Evolutionary conservation across 2,113 vertebrate genomes (phyloP).

Genomic region (Tachuris rubrigastra): DNA sequence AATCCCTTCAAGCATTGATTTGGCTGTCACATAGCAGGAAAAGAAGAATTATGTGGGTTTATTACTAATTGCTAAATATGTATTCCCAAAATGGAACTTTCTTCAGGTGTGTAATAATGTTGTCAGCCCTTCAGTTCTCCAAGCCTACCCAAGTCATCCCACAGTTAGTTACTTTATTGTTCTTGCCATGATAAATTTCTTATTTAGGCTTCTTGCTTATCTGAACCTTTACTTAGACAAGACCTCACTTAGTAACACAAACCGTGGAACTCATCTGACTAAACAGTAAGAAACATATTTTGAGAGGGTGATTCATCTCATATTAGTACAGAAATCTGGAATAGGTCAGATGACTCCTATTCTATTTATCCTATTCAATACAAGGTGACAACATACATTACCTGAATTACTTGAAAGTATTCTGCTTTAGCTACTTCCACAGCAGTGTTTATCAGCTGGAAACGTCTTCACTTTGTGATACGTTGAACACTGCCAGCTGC

Average conservation of each 20-base stretch:
- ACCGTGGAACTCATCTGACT: neutral
- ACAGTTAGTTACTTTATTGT: neutral
- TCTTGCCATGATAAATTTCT: neutral
- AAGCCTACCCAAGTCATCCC: neutral
- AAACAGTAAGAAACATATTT: neutral
- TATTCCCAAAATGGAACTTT: neutral
- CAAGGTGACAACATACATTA: neutral
- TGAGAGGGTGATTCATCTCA: neutral
- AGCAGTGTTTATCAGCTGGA: neutral
- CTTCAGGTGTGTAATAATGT: neutral
- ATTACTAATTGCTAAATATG: neutral
- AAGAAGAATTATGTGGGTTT: neutral
- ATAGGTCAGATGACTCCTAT: neutral
- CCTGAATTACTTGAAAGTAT: neutral
- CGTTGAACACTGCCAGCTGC: neutral
- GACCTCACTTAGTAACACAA: neutral
- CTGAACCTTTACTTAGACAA: neutral
- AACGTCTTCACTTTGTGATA: neutral
- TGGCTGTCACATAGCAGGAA: neutral
- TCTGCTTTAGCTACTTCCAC: neutral
- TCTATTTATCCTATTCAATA: neutral
- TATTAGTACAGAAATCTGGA: neutral
- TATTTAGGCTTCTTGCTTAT: neutral
- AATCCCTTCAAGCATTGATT: neutral
- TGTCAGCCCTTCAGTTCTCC: neutral